Conservation (phyloP, 2,797 vertebrate species). For the Toxotes lorentzi region DNA sequence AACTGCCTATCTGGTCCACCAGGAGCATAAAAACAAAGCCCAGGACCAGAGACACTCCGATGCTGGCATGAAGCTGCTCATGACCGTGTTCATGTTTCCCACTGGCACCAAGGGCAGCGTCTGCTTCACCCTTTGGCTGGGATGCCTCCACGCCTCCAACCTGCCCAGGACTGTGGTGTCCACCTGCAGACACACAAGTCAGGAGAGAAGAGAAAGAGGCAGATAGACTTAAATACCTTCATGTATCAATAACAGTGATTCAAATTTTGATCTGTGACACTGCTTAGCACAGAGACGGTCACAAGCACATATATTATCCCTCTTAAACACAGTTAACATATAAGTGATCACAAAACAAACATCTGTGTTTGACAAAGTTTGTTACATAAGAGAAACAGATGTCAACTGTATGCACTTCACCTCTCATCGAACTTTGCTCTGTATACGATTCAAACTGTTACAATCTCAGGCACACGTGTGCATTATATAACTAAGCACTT, state of each 20-base stretch:
- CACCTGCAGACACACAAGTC: constrained; percentile 59
- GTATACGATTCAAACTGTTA: constrained; percentile 16
- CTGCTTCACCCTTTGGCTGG: constrained; percentile 75
- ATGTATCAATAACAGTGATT: neutral
- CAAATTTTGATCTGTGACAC: neutral
- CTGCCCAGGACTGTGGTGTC: constrained; percentile 80
- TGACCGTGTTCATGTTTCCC: constrained; percentile 85
- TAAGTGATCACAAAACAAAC: constrained; percentile 27
- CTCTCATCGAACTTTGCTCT: constrained; percentile 45
- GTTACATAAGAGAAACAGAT: constrained; percentile 20
- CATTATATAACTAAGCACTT: neutral
- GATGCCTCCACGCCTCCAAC: constrained; percentile 72
- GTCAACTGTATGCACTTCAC: constrained; percentile 17
- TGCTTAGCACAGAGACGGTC: neutral
- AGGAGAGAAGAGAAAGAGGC: neutral
- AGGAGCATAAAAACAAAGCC: constrained; percentile 99
- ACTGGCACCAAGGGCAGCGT: constrained; percentile 65
- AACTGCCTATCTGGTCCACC: constrained; percentile 97
- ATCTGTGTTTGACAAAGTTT: constrained; percentile 7
- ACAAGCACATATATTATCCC: too few relatives aligned
- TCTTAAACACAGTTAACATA: neutral
- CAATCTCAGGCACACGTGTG: neutral
- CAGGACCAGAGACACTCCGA: constrained; percentile 95
- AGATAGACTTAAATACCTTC: neutral
- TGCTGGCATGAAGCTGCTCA: constrained; percentile 94